A percentile compares a stretch with the other conserved stretches of the same genome.
These are phyloP conservation scores for Epinephelus cyanopodus DNA, from an alignment of 2,113 vertebrate genomes.

Conservation along the genomic window DNA sequence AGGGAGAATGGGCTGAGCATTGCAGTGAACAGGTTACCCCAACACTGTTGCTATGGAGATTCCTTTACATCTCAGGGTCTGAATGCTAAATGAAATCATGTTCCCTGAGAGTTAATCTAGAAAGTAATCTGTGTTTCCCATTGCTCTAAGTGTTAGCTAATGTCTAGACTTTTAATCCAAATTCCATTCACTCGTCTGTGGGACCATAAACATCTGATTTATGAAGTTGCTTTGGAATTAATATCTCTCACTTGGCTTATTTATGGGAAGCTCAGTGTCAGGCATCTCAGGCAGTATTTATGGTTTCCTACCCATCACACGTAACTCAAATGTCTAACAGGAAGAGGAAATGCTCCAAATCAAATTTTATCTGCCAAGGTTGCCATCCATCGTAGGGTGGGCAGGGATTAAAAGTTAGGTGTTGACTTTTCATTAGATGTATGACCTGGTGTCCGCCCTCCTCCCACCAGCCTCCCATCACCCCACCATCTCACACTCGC, in stretches of 20 bases:
- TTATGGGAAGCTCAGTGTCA: slow-evolving; percentile 75
- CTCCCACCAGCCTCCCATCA: slow-evolving; percentile 12
- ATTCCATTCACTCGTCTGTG: slow-evolving; percentile 52
- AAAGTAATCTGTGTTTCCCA: slow-evolving; percentile 70
- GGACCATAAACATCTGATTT: slow-evolving; percentile 80
- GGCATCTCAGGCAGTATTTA: slow-evolving; percentile 74
- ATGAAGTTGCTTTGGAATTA: slow-evolving; percentile 81
- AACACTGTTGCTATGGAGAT: slow-evolving; percentile 89
- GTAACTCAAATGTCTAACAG: slow-evolving; percentile 64
- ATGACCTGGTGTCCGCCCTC: slow-evolving; percentile 36
- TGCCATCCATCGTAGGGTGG: slow-evolving; percentile 65
- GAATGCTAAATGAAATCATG: slow-evolving; percentile 72
- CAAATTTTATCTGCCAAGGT: slow-evolving; percentile 78
- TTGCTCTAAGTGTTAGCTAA: slow-evolving; percentile 73
- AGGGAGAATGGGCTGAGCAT: slow-evolving; percentile 79
- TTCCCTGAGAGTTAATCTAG: slow-evolving; percentile 71
- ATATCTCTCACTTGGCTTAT: slow-evolving; percentile 78
- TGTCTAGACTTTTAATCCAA: slow-evolving; percentile 74
- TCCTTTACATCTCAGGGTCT: slow-evolving; percentile 82
- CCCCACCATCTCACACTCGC: slow-evolving; percentile 14
- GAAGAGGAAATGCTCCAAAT: slow-evolving; percentile 65
- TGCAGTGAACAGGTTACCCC: slow-evolving; percentile 78
- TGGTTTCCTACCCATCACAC: slow-evolving; percentile 66
- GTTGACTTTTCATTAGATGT: slow-evolving; percentile 74
- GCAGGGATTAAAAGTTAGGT: slow-evolving; percentile 70